Base-by-base conservation (phyloP, 2,888 invertebrate species). In the Drosophila acutilabella region DNA sequence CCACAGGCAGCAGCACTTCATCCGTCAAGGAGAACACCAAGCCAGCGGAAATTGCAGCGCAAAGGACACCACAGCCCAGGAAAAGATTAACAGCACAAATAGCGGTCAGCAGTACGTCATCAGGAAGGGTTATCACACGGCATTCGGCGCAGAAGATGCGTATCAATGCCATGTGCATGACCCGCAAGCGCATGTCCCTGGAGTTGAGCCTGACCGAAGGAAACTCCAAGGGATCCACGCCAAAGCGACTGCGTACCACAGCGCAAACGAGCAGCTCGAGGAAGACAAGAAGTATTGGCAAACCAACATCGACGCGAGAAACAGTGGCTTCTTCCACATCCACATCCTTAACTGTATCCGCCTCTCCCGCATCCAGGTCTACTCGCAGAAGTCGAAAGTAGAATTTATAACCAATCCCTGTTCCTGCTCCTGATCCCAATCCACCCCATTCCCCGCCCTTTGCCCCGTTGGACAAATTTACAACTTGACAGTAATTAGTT, bases 141-240 rank as follows among this genome's bases (percentile, higher is more conserved):
- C 85, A 88, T 52, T 78, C 87, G 1, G 78, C 90, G 0, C 81
- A 84, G 13, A 82, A 72, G 36, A 70, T 82, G 60, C 71, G 80
- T 0, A 78, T 87, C 14, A 82, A 44, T 8, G 53, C 60, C 51
- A 79, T 78, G 70, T 78, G 85, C 42, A 86, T 89, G 84, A 91
- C 91, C 38, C 84, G 91, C 11, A 91, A 90, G 42, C 84, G 91
- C 7, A 47, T 88, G 60, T 90, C 90, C n/a, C 77, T 85, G 33
- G 91, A 91, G 48, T 47, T 81, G 42, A 80, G 80, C 36, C 65
- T 82, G 69, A 81, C 70, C 26, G 78, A 75, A n/a, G 69, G 71
- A 0, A 66, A 79, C 10, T 52, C 52, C 1, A 79, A 71, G 36
- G n/a, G 64, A 36, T 67, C 87, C 16, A 81, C 85, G 1, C 84